Percentiles rank a stretch among this genome's conserved stretches.
Evolutionary conservation across 2,797 vertebrate genomes (phyloP).

Genomic region (Pseudochirops corinnae): DNA sequence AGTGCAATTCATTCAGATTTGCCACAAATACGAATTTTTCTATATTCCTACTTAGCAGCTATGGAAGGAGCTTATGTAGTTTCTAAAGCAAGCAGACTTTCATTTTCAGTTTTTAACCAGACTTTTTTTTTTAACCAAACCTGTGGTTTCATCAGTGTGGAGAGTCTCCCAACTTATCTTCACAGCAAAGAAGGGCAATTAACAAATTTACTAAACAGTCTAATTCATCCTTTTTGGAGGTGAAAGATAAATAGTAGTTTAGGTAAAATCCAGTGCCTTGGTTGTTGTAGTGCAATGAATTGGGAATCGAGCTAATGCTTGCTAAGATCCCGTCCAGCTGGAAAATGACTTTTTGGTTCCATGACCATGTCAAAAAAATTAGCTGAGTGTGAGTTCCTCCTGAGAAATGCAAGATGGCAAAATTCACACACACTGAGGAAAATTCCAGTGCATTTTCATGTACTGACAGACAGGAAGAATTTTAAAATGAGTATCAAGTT

Average conservation of each 20-base stretch:
- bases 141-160: neutral
- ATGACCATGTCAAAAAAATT: slow-evolving; percentile 8
- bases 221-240: neutral
- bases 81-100: neutral
- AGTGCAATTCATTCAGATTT: neutral
- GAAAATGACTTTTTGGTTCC: neutral
- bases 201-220: neutral
- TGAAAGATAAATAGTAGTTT: neutral
- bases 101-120: slow-evolving; percentile 4
- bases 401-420: slow-evolving; percentile 5
- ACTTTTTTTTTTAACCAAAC: neutral
- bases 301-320: neutral
- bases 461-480: neutral
- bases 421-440: neutral
- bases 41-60: neutral
- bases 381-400: neutral
- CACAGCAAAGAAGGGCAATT: neutral
- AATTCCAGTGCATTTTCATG: neutral
- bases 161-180: neutral
- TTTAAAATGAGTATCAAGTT: neutral
- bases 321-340: neutral
- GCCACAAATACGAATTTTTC: neutral
- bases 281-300: neutral
- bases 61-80: neutral
- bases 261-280: neutral